These are phyloP conservation scores for Ochlodes sylvanus DNA, from an alignment of 2,888 invertebrate species.

Conservation along the genomic window DNA sequence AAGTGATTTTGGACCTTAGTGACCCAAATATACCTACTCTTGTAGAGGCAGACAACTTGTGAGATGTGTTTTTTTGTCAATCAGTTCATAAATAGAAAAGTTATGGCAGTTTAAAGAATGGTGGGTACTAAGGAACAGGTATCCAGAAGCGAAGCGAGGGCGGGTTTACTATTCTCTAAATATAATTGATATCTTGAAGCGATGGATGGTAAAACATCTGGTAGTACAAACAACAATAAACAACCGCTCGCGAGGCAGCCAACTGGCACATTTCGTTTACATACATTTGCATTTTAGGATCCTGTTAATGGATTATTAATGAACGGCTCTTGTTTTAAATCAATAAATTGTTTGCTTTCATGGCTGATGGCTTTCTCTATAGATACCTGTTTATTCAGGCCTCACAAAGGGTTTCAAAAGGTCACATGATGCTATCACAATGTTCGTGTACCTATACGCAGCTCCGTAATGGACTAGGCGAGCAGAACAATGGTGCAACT, in stretches of 20 bases:
- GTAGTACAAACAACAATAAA: background rate
- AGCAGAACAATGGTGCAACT: conserved; percentile 17
- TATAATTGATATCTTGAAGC: background rate
- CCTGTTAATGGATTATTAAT: conserved; percentile 14
- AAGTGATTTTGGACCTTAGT: too few relatives aligned
- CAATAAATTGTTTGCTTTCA: conserved; percentile 7
- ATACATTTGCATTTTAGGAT: conserved; percentile 17
- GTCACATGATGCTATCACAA: background rate
- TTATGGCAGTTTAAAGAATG: too few relatives aligned
- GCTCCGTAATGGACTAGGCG: conserved; percentile 12
- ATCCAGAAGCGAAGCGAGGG: too few relatives aligned
- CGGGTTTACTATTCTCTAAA: too few relatives aligned
- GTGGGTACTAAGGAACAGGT: too few relatives aligned
- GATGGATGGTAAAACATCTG: background rate
- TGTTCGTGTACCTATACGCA: background rate
- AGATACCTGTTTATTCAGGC: conserved; percentile 2
- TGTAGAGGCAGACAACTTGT: too few relatives aligned
- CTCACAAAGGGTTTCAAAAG: conserved; percentile 19
- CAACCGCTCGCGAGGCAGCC: background rate
- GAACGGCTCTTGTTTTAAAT: conserved; percentile 3
- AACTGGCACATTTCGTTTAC: conserved; percentile 16
- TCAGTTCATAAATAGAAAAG: too few relatives aligned
- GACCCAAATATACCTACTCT: too few relatives aligned
- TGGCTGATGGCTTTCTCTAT: conserved; percentile 6
- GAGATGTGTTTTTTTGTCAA: too few relatives aligned